Evolutionary conservation across 2,888 invertebrate species (phyloP), one percentile per base, ranked within the genome.

Genomic region (Proisotoma minuta): DNA sequence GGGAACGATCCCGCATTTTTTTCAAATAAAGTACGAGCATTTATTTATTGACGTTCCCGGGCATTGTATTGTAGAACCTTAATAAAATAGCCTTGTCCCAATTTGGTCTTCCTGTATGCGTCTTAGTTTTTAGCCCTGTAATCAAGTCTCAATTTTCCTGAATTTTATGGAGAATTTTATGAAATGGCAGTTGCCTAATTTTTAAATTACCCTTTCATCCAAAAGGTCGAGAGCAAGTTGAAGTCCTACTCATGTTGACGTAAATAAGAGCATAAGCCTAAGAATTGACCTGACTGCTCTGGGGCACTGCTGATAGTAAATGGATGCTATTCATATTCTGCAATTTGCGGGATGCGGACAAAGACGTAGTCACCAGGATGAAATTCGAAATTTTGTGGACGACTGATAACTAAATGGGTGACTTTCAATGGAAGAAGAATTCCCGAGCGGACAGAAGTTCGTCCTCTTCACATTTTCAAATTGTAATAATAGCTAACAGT

Each of bases 51-150:
- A n/a, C n/a, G n/a, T n/a, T n/a, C n/a, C n/a, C n/a, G n/a, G n/a
- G n/a, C n/a, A n/a, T n/a, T n/a, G n/a, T n/a, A n/a, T n/a, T n/a
- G n/a, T n/a, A n/a, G n/a, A n/a, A n/a, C n/a, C n/a, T n/a, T n/a
- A n/a, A n/a, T n/a, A n/a, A n/a, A n/a, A n/a, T n/a, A n/a, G n/a
- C 93, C 78, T 91, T 90, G 77, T 92, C 90, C 94, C 95, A 96
- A 78, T 95, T 91, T 0, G 96, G 96, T 23, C 95, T 82, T 0
- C 96, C 96, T 0, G 94, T 92, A 77, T 91, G 93, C 0, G 94
- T 95, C 67, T 94, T 83, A 0, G 95, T 95, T 78, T 93, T 92
- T 34, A 96, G 79, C 0, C 95, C 95, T 0, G 95, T 95, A 66
- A 95, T 92, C 15, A 94, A 81, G 80, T 95, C 94, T 10, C 91